Conservation (phyloP, 2,113 vertebrate species). For the Dascyllus trimaculatus region DNA sequence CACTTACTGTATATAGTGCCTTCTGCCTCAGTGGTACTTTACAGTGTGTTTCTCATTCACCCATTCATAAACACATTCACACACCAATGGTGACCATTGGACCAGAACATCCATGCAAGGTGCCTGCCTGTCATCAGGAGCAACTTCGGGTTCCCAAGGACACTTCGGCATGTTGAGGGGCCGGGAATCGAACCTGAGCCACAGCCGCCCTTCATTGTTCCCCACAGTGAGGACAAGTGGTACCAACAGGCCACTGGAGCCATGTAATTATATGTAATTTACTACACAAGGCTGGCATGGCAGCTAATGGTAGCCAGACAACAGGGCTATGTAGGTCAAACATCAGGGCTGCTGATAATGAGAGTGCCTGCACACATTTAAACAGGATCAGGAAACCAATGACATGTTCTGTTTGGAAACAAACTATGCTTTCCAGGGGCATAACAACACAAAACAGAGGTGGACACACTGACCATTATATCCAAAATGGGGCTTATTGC, state of each 20-base stretch:
- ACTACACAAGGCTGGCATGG: neutral
- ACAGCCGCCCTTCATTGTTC: no score
- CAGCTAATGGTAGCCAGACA: slow-evolving; percentile 8
- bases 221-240: slow-evolving; percentile 20
- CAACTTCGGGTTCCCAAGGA: no score
- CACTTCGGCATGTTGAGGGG: no score
- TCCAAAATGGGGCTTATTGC: neutral
- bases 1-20: no score
- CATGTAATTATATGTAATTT: slow-evolving; percentile 20
- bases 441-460: neutral
- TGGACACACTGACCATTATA: neutral
- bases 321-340: slow-evolving; percentile 5
- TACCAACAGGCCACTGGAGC: neutral
- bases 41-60: no score
- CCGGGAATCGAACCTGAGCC: no score
- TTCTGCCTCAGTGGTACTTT: no score
- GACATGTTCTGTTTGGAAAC: neutral
- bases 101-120: no score
- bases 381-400: slow-evolving; percentile 2
- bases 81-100: no score
- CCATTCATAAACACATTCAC: no score
- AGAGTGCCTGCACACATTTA: neutral
- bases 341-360: neutral
- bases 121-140: no score
- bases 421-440: neutral